Evolutionary conservation across 2,113 vertebrate species (phyloP).

Genomic region (Rhabdornis inornatus): DNA sequence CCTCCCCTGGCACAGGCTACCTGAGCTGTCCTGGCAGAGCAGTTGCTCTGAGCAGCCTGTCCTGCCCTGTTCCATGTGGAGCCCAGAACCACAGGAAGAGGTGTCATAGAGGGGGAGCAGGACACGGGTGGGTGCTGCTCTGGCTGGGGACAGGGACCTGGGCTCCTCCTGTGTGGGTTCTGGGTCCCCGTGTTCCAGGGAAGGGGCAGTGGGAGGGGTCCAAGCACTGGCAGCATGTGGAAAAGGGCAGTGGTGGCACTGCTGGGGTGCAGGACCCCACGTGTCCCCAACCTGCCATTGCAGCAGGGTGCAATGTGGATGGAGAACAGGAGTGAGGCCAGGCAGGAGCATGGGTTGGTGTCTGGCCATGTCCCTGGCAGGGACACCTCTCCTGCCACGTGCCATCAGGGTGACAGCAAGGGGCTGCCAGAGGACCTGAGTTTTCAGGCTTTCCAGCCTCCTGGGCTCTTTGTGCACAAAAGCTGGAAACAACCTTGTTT

Average conservation of each 20-base stretch:
- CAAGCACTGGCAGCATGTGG: accelerated
- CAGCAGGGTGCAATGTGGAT: accelerated
- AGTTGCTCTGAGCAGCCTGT: neutral
- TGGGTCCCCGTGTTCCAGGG: neutral
- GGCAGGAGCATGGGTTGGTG: neutral
- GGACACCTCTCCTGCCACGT: neutral
- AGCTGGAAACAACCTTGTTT: neutral
- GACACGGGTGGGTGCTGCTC: accelerated
- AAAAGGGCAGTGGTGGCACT: neutral
- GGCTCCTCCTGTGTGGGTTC: neutral
- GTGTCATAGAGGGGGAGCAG: accelerated
- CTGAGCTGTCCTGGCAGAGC: accelerated
- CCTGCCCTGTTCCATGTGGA: neutral
- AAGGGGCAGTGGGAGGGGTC: neutral
- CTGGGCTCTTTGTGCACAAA: neutral
- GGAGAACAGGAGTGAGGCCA: neutral
- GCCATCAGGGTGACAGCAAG: neutral
- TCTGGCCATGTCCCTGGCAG: neutral
- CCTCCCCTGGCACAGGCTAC: neutral
- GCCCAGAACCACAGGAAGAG: neutral
- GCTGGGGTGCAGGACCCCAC: neutral
- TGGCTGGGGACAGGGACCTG: neutral
- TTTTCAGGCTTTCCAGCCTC: neutral
- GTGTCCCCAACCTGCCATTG: neutral
- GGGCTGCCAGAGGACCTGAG: neutral